Evolutionary conservation across 2,888 invertebrate genomes (phyloP).

Genomic region (Polymixis flavicincta): DNA sequence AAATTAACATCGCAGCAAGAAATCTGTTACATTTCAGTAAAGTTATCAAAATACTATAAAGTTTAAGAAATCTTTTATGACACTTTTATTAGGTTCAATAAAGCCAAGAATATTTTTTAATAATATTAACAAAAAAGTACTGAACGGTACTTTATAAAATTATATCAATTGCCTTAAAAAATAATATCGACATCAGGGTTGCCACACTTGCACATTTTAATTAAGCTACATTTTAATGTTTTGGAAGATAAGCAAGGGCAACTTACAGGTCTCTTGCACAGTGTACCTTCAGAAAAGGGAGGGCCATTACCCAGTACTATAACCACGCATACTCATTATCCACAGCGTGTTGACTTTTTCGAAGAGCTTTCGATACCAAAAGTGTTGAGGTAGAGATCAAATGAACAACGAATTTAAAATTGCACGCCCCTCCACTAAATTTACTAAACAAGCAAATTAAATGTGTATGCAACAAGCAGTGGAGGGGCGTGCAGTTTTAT

Average conservation of each 20-base stretch:
- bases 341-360: no score
- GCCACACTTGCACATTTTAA: not conserved
- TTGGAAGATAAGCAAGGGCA: not conserved
- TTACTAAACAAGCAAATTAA: no score
- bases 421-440: no score
- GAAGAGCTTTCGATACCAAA: no score
- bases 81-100: conserved; percentile 37
- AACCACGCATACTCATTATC: no score
- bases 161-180: conserved; percentile 36
- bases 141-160: conserved; percentile 26
- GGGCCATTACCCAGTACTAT: not conserved
- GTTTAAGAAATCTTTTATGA: conserved; percentile 28
- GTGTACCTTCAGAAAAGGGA: not conserved
- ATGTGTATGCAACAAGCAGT: no score
- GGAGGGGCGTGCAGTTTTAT: no score
- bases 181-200: conserved; percentile 21
- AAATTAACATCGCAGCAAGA: not conserved
- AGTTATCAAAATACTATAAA: conserved; percentile 28
- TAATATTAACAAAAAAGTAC: conserved; percentile 20
- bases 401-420: no score
- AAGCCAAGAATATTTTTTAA: conserved; percentile 31
- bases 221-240: not conserved
- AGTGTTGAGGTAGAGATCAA: no score
- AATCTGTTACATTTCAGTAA: conserved; percentile 27
- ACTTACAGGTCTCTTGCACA: not conserved